A percentile compares a stretch with the other conserved stretches of the same genome.
Evolutionary conservation across 2,797 vertebrate genomes (phyloP).

Genomic region (Sebastes iracundus): DNA sequence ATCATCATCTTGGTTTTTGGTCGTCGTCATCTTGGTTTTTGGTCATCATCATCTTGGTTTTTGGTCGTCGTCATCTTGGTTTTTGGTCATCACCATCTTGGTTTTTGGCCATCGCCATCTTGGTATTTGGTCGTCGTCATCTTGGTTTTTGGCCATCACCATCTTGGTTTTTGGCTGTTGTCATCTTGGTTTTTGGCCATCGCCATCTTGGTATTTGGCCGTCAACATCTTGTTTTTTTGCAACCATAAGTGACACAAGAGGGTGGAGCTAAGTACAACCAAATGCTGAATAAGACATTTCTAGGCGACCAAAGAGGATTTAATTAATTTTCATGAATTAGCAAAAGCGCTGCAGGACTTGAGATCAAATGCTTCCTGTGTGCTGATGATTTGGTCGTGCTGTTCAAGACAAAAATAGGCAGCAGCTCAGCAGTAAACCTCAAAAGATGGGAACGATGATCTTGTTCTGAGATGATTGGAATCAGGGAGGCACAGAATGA

Average conservation of each 20-base stretch:
- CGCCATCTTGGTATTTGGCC: fast-evolving
- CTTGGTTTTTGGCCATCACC: fast-evolving
- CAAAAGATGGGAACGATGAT: constrained; percentile 25
- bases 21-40: fast-evolving
- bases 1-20: fast-evolving
- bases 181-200: too few relatives aligned
- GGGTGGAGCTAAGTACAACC: too few relatives aligned
- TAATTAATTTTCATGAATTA: constrained; percentile 2
- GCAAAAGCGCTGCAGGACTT: not conserved
- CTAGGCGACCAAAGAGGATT: too few relatives aligned
- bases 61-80: fast-evolving
- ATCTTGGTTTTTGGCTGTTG: fast-evolving
- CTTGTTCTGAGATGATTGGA: constrained; percentile 13
- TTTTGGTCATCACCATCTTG: fast-evolving
- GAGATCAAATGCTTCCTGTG: constrained; percentile 7
- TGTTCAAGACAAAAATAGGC: not conserved
- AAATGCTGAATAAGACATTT: too few relatives aligned
- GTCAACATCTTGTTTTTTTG: too few relatives aligned
- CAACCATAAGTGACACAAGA: too few relatives aligned
- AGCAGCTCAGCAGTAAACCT: constrained; percentile 24
- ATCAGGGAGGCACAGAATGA: not conserved
- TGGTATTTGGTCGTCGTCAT: fast-evolving
- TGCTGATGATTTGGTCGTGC: not conserved
- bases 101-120: fast-evolving
- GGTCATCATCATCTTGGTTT: fast-evolving